Conservation (phyloP, 2,797 vertebrate species). For the Sebastes elongatus region DNA sequence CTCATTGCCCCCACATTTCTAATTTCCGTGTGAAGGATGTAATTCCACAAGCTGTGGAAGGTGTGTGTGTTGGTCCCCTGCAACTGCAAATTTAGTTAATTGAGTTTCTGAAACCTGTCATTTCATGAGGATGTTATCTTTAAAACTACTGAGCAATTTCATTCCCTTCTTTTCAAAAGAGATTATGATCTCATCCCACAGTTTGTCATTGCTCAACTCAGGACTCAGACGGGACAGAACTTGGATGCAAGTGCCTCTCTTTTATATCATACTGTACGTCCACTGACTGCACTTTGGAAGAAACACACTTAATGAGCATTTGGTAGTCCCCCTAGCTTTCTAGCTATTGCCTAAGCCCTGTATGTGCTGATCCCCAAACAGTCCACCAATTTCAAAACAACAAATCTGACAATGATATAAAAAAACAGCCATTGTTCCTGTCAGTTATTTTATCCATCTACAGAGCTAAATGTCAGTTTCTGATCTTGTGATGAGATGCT, state of each 20-base stretch:
- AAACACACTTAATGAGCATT: background rate
- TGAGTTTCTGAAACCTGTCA: conserved; percentile 36
- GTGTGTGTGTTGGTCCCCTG: background rate
- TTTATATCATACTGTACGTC: background rate
- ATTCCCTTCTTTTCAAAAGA: background rate
- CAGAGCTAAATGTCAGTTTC: background rate
- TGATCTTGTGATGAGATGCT: background rate
- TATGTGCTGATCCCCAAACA: background rate
- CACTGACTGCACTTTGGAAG: background rate
- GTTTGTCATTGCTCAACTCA: background rate
- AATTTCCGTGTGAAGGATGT: background rate
- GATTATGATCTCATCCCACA: background rate
- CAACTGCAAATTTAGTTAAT: background rate
- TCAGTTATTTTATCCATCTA: background rate
- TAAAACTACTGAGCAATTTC: background rate
- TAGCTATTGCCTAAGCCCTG: too few relatives aligned
- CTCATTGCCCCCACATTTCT: background rate
- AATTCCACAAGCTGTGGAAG: background rate
- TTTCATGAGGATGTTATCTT: conserved; percentile 20
- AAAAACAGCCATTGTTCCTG: background rate
- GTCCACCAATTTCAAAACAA: background rate
- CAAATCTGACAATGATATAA: background rate
- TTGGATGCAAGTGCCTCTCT: background rate
- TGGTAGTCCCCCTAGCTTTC: background rate
- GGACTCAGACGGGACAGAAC: background rate